These are phyloP conservation scores for Calliopum simillimum DNA, from an alignment of 2,888 invertebrate species.

Conservation along the genomic window DNA sequence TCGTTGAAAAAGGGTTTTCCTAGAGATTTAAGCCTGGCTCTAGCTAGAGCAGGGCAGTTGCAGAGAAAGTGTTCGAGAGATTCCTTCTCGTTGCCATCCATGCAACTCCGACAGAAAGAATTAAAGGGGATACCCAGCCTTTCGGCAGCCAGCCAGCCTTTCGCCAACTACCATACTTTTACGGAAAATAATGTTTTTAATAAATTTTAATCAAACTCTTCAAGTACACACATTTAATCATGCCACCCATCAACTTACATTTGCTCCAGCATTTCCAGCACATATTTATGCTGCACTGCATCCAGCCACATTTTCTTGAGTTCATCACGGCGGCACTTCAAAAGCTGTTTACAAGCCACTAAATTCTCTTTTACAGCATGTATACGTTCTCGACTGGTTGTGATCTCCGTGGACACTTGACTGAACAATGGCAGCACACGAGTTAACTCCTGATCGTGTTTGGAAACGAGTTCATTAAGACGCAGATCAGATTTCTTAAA, in stretches of 20 bases:
- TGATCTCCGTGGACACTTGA: conserved; percentile 80
- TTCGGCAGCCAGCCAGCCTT: no score
- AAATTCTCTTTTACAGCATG: conserved; percentile 84
- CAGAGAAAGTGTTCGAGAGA: no score
- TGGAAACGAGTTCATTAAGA: conserved; percentile 88
- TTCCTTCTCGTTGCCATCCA: no score
- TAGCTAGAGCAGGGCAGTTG: no score
- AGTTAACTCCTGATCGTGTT: conserved; percentile 88
- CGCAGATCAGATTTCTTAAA: conserved; percentile 91
- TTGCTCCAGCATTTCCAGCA: conserved; percentile 87
- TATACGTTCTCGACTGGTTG: conserved; percentile 80
- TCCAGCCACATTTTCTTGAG: conserved; percentile 94
- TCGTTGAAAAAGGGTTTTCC: no score
- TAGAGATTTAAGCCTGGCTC: no score
- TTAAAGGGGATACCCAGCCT: no score
- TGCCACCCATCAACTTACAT: conserved; percentile 71
- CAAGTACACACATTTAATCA: no score
- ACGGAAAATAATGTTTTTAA: no score
- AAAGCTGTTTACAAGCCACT: conserved; percentile 83
- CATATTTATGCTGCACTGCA: conserved; percentile 95
- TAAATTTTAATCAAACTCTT: no score
- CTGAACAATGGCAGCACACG: conserved; percentile 77
- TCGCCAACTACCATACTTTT: no score
- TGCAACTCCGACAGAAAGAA: no score
- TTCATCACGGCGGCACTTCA: conserved; percentile 93